Conservation (phyloP, 2,888 invertebrate genomes). For the Rhagium mordax region DNA sequence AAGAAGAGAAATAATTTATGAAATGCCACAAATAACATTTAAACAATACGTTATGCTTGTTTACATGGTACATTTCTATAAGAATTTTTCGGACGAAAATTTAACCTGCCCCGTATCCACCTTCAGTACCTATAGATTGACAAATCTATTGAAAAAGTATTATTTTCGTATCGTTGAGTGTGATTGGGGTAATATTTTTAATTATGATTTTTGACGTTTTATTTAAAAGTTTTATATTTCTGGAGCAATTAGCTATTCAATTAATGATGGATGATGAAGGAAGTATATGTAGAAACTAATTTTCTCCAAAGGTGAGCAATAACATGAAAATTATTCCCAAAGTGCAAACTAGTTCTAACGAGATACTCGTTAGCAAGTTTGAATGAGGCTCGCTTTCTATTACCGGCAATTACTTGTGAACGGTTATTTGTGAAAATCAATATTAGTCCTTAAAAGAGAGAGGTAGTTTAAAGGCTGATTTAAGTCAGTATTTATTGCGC, state of each 20-base stretch:
- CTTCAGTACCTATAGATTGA: too few species aligned
- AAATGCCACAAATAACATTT: too few species aligned
- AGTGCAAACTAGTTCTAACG: constrained; percentile 7
- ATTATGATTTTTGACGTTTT: too few species aligned
- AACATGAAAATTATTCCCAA: not conserved
- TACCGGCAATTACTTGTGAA: not conserved
- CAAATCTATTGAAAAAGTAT: too few species aligned
- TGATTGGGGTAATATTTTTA: too few species aligned
- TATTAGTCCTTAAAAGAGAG: not conserved
- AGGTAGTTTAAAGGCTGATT: not conserved
- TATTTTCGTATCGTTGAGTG: too few species aligned
- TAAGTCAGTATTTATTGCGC: too few species aligned
- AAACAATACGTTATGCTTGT: too few species aligned
- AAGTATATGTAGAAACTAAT: not conserved
- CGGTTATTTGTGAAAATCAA: not conserved
- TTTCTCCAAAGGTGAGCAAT: not conserved
- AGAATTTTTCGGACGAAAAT: too few species aligned
- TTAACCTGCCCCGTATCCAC: too few species aligned
- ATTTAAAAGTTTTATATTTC: not conserved
- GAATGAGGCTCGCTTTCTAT: not conserved
- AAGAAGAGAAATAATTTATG: too few species aligned
- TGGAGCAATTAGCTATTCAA: not conserved
- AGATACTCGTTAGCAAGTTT: not conserved
- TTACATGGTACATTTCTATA: too few species aligned
- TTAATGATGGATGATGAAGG: not conserved